Evolutionary conservation across 2,888 invertebrate species (phyloP), one percentile per base, ranked within the genome.

Genomic region (Piscicola geometra): DNA sequence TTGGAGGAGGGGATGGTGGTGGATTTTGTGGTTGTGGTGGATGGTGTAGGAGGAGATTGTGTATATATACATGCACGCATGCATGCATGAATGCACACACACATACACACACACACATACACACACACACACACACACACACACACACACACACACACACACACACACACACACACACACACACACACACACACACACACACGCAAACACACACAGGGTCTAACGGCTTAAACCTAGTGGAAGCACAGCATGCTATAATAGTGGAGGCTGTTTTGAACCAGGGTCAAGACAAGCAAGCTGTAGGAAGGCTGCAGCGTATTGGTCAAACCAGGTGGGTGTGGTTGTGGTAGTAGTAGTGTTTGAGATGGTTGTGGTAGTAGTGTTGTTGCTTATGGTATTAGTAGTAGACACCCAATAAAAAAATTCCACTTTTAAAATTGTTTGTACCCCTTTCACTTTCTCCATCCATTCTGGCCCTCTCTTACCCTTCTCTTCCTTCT

Each of bases 301-400:
- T 92, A 76, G 91, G 92, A 0, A 86, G 92, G 77, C 88, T 92
- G 21, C 91, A 92, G 86, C 88, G 92, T 56, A 91, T 92, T 79
- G 92, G 92, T 0, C 92, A 92, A 86, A 90, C 88, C 0, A 90
- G 88, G 90, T 90, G 80, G 81, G 69, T 12, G 35, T 69, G n/a
- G 35, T 69, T 21, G 41, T 9, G 12, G 50, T 47, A 33, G 30
- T 33, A 69, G 15, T 21, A 33, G 41, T 21, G 69, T 36, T 69
- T 28, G 15, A 36, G 41, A 21, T 1, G 21, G 21, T 36, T n/a
- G 0, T 69, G n/a, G n/a, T 35, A 35, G n/a, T 36, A 69, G 35
- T 47, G 50, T 47, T 9, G n/a, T 47, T 21, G 28, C 71, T 47
- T 71, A 32, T 71, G 0, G 33, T 25, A 71, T 25, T n/a, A 25